Evolutionary conservation across 2,888 invertebrate species (phyloP), one percentile per base, ranked within the genome.

Genomic region (Eristalis tenax): DNA sequence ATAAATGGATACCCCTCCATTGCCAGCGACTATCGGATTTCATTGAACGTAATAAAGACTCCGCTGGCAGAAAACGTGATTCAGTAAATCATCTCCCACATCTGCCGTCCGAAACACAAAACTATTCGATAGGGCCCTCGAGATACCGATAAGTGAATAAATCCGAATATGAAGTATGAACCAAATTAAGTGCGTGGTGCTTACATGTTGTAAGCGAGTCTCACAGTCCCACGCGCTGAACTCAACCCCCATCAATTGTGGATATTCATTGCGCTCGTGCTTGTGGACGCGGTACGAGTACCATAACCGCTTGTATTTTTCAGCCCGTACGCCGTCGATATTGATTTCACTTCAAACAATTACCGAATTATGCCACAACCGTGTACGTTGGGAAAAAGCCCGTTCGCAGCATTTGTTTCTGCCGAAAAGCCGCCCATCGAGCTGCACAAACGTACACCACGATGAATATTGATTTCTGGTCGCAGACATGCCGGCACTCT

Each of bases 251-350:
- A 38, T 38, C 38, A 38, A 13, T 38, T 38, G 38, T 38, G 38
- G 38, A 38, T 38, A 13, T 38, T 32, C 8, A 32, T 32, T 8
- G 32, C 32, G 0, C 13, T 13, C 13, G 13, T 13, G 13, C 13
- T 13, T 38, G 38, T 11, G 38, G 11, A 8, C 13, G 38, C 11
- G 38, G 13, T 38, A 38, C 38, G 13, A 38, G 4, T 13, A 13
- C 13, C 13, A 38, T 65, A 75, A 57, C 56, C 56, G 57, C 56
- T 43, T 56, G 22, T n/a, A 64, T 64, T 64, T 56, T 5, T 13
- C 32, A 11, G 32, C 22, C 22, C 64, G 8, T n/a, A 35, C 50
- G 64, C 50, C 22, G 6, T n/a, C 18, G 6, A n/a, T 43, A 13
- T 5, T 28, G 13, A 22, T 13, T 59, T 70, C 13, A 61, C 70